Evolutionary conservation across 2,888 invertebrate species (phyloP).

Genomic region (Harpalus rubripes): DNA sequence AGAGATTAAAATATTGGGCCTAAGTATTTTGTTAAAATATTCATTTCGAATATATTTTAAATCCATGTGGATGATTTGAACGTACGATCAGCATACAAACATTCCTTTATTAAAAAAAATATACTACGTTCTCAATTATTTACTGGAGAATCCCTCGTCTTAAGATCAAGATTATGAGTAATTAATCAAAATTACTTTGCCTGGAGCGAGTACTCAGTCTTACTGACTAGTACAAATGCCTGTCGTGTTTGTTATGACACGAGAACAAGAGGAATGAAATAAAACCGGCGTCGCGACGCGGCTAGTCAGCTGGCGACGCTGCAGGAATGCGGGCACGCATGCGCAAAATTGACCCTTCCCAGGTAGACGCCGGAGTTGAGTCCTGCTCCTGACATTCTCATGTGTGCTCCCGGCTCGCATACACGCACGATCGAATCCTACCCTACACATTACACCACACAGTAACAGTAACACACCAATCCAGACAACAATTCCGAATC

Average conservation of each 20-base stretch:
- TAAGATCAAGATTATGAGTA: not conserved
- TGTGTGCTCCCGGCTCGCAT: not conserved
- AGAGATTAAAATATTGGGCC: no score
- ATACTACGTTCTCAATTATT: not conserved
- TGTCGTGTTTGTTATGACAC: conserved; percentile 66
- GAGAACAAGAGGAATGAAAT: conserved; percentile 64
- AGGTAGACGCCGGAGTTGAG: conserved; percentile 42
- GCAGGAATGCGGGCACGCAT: conserved; percentile 51
- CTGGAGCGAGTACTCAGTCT: not conserved
- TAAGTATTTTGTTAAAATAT: no score
- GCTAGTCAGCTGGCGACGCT: conserved; percentile 47
- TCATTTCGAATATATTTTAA: no score
- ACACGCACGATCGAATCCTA: conserved; percentile 14
- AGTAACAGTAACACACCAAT: not conserved
- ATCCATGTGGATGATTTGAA: no score
- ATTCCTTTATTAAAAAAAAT: no score
- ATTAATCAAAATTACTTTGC: conserved; percentile 34
- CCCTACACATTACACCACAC: not conserved
- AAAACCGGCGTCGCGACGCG: conserved; percentile 54
- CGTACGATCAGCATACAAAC: no score
- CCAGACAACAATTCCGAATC: not conserved
- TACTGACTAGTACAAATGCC: conserved; percentile 61
- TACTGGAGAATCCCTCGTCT: not conserved
- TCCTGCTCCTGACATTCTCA: conserved; percentile 16
- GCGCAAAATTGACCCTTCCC: conserved; percentile 55